These are phyloP conservation scores for Chydorus sphaericus DNA, from an alignment of 2,888 invertebrate genomes.

Conservation along the genomic window DNA sequence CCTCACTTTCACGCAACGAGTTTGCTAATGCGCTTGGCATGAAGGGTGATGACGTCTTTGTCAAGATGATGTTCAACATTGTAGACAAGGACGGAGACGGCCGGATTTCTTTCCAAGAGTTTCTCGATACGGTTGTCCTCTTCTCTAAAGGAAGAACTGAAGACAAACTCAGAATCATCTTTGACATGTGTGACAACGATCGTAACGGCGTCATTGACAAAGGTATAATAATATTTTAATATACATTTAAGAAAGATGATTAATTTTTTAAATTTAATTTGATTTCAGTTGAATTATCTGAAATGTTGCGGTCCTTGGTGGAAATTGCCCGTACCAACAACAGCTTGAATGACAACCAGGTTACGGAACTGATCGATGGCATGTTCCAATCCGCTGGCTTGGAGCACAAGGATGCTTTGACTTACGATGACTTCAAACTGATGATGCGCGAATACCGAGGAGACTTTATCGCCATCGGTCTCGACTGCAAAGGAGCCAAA, in stretches of 20 bases:
- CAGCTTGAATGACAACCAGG: conserved; percentile 66
- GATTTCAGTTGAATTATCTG: conserved; percentile 62
- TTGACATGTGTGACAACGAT: conserved; percentile 95
- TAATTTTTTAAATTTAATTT: background rate
- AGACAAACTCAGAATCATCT: conserved; percentile 82
- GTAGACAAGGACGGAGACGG: conserved; percentile 90
- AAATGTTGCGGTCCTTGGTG: conserved; percentile 81
- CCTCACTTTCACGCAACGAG: conserved; percentile 76
- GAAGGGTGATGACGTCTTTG: conserved; percentile 87
- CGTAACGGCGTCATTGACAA: conserved; percentile 88
- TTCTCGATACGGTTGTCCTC: conserved; percentile 79
- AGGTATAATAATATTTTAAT: conserved; percentile 24
- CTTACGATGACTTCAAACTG: conserved; percentile 78
- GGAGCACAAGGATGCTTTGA: conserved; percentile 75
- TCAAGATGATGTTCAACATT: conserved; percentile 93
- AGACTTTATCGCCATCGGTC: conserved; percentile 82
- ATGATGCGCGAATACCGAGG: conserved; percentile 97
- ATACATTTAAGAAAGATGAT: too few species aligned
- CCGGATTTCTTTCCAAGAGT: conserved; percentile 79
- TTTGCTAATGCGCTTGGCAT: conserved; percentile 91
- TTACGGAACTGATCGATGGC: conserved; percentile 81
- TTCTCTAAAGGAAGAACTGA: conserved; percentile 86
- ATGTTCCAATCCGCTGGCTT: conserved; percentile 88
- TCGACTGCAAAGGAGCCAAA: conserved; percentile 88
- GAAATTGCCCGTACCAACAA: conserved; percentile 78